A percentile compares a stretch with the other conserved stretches of the same genome.
These are phyloP conservation scores for Palythoa grandis DNA, from an alignment of 92 coral and sea anemone genomes.

Conservation along the genomic window DNA sequence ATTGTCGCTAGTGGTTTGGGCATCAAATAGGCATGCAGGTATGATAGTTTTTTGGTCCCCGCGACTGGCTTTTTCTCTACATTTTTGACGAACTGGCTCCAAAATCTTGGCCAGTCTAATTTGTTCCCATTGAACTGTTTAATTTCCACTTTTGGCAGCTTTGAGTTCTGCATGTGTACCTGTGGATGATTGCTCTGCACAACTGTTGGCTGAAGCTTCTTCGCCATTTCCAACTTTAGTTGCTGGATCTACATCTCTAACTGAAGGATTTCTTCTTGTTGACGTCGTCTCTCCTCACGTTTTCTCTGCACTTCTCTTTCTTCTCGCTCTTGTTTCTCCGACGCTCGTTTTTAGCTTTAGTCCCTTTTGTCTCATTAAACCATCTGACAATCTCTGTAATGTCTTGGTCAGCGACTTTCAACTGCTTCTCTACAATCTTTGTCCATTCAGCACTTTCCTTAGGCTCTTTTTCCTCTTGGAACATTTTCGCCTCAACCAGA, in stretches of 20 bases:
- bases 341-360: no score
- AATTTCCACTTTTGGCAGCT: constrained; percentile 44
- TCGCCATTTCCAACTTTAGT: neutral
- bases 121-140: constrained; percentile 37
- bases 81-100: constrained; percentile 43
- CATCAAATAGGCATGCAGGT: constrained; percentile 17
- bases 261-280: neutral
- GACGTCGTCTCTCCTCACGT: neutral
- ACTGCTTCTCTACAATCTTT: neutral
- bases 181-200: constrained; percentile 17
- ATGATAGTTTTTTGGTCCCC: constrained; percentile 24
- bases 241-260: constrained; percentile 6
- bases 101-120: constrained; percentile 40
- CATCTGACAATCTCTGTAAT: neutral
- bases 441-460: constrained; percentile 7
- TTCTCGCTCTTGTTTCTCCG: no score
- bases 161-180: constrained; percentile 19
- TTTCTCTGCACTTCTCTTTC: neutral
- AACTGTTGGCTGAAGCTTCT: neutral
- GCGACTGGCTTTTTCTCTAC: constrained; percentile 31
- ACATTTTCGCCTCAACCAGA: constrained; percentile 20
- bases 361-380: neutral
- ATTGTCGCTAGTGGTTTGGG: constrained; percentile 12
- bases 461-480: constrained; percentile 6
- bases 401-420: neutral